Evolutionary conservation across 2,888 invertebrate species (phyloP), one percentile per base, ranked within the genome.

Genomic region (Dioctria rufipes): DNA sequence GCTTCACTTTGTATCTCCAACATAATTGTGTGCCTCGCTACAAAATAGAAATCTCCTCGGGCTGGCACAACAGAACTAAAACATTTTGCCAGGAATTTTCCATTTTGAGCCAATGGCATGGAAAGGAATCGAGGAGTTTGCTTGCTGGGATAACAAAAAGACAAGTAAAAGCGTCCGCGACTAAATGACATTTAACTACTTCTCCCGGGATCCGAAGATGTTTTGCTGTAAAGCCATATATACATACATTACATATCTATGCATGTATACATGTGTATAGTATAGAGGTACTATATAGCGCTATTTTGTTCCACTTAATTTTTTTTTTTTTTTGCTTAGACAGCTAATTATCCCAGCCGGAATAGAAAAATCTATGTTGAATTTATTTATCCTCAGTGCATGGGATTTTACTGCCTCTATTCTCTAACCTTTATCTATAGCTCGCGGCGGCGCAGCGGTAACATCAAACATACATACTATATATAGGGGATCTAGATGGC

Each of bases 1-100:
- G 78, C 75, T 81, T 67, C 80, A 81, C 81, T 81, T 81, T 81
- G 81, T 81, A 80, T 71, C 75, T 46, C 58, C 75, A n/a, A 46
- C 75, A 75, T 75, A 75, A 75, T 75, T 75, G 75, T 60, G 61
- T 60, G 40, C 75, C 37, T 75, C 75, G 43, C 58, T 75, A 75
- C 75, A 60, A 60, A 75, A 75, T 61, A 75, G 60, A 75, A 75
- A 75, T 60, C 60, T 60, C 61, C 39, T 39, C 75, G 39, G 75
- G 61, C 61, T 42, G 42, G 43, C 75, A 61, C 60, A 60, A 40
- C 61, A 42, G 25, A 75, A 42, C 75, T 51, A 71, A 71, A 71
- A 49, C 54, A 8, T 40, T 25, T 75, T 43, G 75, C 75, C 75
- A 75, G 61, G 75, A 75, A 75, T 75, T 75, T 75, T 58, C 75